Percentiles rank a stretch among this genome's conserved stretches.
Conservation (phyloP, 2,113 vertebrate genomes). For the Corythoichthys intestinalis region DNA sequence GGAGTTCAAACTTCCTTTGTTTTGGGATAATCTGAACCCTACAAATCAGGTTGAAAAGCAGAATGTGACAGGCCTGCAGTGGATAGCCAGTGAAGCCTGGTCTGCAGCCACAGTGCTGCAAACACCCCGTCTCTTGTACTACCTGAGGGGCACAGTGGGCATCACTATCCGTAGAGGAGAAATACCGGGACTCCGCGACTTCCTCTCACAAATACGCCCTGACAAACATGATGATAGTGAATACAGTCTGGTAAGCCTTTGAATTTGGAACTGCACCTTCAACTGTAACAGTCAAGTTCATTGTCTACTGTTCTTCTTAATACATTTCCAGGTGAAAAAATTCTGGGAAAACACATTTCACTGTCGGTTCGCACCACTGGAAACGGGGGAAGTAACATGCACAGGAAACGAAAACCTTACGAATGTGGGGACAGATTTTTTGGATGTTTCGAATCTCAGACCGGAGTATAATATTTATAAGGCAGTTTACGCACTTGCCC, state of each 20-base stretch:
- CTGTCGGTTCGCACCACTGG: conserved; percentile 30
- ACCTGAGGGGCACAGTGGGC: conserved; percentile 66
- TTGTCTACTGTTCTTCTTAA: neutral
- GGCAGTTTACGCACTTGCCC: conserved; percentile 70
- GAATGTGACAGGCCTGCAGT: conserved; percentile 70
- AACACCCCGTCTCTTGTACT: conserved; percentile 23
- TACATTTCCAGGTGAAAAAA: conserved; percentile 30
- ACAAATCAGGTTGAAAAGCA: conserved; percentile 48
- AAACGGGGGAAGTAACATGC: conserved; percentile 53
- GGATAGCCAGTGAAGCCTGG: conserved; percentile 77
- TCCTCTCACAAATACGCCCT: conserved; percentile 49
- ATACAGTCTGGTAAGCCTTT: conserved; percentile 46
- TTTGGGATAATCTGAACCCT: neutral
- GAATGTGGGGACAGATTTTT: conserved; percentile 55
- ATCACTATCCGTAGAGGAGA: conserved; percentile 62
- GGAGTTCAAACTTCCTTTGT: no score
- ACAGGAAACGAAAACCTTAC: conserved; percentile 63
- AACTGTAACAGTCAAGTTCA: neutral
- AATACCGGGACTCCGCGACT: conserved; percentile 63
- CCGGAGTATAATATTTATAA: conserved; percentile 73
- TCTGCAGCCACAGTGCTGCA: conserved; percentile 61
- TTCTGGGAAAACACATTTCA: conserved; percentile 51
- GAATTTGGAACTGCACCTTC: neutral
- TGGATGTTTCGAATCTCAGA: conserved; percentile 67
- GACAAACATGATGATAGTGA: conserved; percentile 11